A percentile compares a stretch with the other conserved stretches of the same genome.
Evolutionary conservation across 2,888 invertebrate species (phyloP).

Genomic region (Monopis laevigella): DNA sequence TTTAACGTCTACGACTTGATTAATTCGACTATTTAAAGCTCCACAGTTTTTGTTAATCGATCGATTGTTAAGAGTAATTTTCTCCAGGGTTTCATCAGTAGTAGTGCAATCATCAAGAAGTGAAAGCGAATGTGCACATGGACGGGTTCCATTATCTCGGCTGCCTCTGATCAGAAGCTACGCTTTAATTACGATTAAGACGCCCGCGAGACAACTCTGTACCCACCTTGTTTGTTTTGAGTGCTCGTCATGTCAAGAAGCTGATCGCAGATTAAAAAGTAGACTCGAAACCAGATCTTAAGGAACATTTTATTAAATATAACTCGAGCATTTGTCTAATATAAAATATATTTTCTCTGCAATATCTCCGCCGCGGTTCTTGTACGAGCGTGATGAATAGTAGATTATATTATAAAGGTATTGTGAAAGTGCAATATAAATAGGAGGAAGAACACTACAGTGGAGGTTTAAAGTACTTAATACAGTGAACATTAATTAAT

Average conservation of each 20-base stretch:
- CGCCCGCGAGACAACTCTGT: slow-evolving; percentile 28
- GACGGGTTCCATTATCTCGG: slow-evolving; percentile 42
- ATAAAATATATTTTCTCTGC: too few species aligned
- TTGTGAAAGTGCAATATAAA: too few species aligned
- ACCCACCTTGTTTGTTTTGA: slow-evolving; percentile 47
- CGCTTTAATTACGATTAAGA: slow-evolving; percentile 46
- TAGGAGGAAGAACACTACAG: too few species aligned
- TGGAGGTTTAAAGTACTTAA: too few species aligned
- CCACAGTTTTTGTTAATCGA: slow-evolving; percentile 7
- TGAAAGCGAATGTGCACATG: slow-evolving; percentile 33
- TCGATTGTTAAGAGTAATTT: slow-evolving; percentile 5
- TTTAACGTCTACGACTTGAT: too few species aligned
- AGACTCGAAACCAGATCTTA: not conserved
- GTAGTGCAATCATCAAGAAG: slow-evolving; percentile 45
- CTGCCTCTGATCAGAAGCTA: slow-evolving; percentile 41
- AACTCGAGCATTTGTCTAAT: too few species aligned
- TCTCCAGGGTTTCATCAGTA: slow-evolving; percentile 1
- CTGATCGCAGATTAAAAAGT: slow-evolving; percentile 36
- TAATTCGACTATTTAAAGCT: too few species aligned
- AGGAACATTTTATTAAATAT: too few species aligned
- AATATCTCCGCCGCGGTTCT: too few species aligned
- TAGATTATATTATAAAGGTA: too few species aligned
- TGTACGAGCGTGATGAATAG: too few species aligned
- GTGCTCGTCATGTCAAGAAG: slow-evolving; percentile 40
- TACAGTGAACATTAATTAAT: too few species aligned